Percentiles rank a stretch among this genome's conserved stretches.
Conservation (phyloP, 30 jellyfish, hydroid and myxozoan species). For the Morbakka virulenta region DNA sequence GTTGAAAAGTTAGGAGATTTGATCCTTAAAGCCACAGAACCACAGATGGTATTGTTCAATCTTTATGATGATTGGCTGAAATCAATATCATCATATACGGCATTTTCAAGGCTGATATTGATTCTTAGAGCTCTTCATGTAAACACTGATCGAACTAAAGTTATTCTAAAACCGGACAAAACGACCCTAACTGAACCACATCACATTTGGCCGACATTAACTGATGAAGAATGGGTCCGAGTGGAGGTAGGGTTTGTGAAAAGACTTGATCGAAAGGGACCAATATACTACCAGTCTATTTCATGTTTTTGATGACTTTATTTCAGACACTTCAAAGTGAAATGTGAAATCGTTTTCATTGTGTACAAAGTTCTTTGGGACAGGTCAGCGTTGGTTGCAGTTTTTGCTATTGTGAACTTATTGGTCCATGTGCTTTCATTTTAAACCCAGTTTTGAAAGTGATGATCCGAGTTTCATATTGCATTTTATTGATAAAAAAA, state of each 20-base stretch:
- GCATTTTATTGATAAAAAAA: no score
- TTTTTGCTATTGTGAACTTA: no score
- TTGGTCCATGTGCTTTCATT: no score
- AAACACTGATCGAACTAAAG: slow-evolving; percentile 98
- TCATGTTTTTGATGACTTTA: no score
- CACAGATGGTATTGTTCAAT: slow-evolving; percentile 99
- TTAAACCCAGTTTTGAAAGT: no score
- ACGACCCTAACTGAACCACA: slow-evolving; percentile 99
- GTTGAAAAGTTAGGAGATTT: slow-evolving; percentile 99
- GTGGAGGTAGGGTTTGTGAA: slow-evolving; percentile 94
- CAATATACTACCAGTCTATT: no score
- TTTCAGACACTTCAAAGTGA: not conserved
- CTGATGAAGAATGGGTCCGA: slow-evolving; percentile 99
- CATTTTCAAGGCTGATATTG: slow-evolving; percentile 91
- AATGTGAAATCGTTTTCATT: no score
- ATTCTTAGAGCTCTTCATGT: slow-evolving; percentile 98
- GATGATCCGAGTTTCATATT: no score
- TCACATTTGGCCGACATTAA: slow-evolving; percentile 99
- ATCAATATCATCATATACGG: slow-evolving; percentile 98
- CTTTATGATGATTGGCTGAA: slow-evolving; percentile 99
- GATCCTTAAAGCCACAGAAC: slow-evolving; percentile 99
- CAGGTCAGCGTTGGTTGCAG: no score
- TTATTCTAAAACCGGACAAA: slow-evolving; percentile 96
- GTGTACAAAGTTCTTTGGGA: no score
- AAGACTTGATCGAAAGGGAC: no score